Evolutionary conservation across 2,888 invertebrate species (phyloP), one percentile per base, ranked within the genome.

Genomic region (Gonocerus acuteangulatus): DNA sequence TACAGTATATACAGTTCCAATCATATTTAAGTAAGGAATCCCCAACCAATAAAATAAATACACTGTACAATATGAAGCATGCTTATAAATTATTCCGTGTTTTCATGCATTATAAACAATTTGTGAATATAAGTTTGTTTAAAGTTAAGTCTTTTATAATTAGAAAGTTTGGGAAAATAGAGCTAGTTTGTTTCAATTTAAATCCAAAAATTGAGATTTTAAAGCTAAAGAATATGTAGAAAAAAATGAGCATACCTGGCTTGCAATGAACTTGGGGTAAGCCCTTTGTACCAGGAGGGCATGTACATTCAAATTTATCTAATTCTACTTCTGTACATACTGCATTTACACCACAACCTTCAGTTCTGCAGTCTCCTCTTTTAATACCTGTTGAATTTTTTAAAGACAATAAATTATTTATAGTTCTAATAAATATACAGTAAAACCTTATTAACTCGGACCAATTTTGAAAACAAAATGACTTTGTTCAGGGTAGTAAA

Each of bases 291-390:
- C 87, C 87, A 59, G 85, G 83, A 67, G 84, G 82, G 75, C 88
- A 89, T 71, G 85, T 80, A 76, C 89, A 90, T 36, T 87, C 85
- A 78, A 89, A 93, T 71, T 85, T 84, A 65, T 86, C 86, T 66
- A 88, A 86, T 74, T 89, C 87, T 36, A 45, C 23, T 23, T 63
- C 68, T 88, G 83, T 67, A 91, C 83, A 76, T 91, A 93, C 74
- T n/a, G 89, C 88, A 67, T 88, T 89, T 70, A 83, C 81, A 67
- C 87, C 86, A 76, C 93, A 93, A 66, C 91, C 91, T 64, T 83
- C 82, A 1, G 87, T 87, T 69, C 91, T 81, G 74, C 93, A 92
- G 72, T 92, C 91, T 48, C 84, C 79, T 36, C 81, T 54, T 34
- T 64, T 66, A 22, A 62, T 60, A 27, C 67, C 66, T 67, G 45